phyloP scores from a whole-genome alignment of 2,797 vertebrate genomes.

The Alca torda region DNA sequence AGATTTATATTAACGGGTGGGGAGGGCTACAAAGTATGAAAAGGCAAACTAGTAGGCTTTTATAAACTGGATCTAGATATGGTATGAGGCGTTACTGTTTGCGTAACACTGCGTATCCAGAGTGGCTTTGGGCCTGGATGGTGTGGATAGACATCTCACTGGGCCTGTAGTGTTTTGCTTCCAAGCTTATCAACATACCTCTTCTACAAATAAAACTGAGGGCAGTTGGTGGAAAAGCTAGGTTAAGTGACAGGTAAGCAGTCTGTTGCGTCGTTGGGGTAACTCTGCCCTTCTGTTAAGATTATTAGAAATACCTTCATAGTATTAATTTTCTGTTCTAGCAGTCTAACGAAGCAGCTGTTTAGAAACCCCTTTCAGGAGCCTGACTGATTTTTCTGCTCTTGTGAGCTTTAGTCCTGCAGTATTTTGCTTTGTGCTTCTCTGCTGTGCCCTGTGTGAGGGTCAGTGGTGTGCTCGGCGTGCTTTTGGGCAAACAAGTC shows the following conservation, averaged over 20 bases:
- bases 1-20: neutral
- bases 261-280: neutral
- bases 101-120: neutral
- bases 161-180: neutral
- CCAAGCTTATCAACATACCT: neutral
- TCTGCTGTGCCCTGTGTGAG: too few species aligned
- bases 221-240: neutral
- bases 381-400: neutral
- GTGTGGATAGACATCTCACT: neutral
- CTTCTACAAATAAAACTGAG: neutral
- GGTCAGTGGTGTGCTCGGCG: fast-evolving
- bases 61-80: neutral
- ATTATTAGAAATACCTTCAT: neutral
- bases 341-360: neutral
- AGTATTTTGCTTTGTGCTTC: neutral
- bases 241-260: neutral
- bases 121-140: neutral
- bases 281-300: neutral
- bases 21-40: neutral
- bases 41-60: neutral
- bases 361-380: neutral
- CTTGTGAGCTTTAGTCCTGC: neutral
- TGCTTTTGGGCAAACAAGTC: neutral
- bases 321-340: neutral
- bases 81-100: neutral